phyloP scores from a whole-genome alignment of 1,140 invertebrate genomes.

The Philopotamus ludificatus region DNA sequence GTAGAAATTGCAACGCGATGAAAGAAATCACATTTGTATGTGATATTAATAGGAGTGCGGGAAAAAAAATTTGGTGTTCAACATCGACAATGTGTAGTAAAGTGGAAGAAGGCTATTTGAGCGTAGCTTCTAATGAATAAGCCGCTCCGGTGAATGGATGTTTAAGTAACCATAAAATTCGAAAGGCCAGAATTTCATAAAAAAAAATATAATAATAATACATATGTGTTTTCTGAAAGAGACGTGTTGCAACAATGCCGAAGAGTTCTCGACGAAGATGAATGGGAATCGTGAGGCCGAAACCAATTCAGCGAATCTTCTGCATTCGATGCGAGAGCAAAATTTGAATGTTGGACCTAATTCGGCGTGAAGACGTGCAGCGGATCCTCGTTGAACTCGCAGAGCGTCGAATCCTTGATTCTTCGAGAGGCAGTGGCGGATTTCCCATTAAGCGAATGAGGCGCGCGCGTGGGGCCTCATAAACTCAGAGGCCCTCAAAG shows the following conservation, averaged over 20 bases:
- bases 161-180: slow-evolving; percentile 33
- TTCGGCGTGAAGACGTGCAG: no score
- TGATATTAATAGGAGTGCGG: not conserved
- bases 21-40: slow-evolving; percentile 17
- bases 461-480: no score
- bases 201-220: no score
- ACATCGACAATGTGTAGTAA: slow-evolving; percentile 19
- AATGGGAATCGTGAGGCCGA: not conserved
- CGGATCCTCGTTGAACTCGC: no score
- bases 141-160: slow-evolving; percentile 18
- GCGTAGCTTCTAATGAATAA: slow-evolving; percentile 16
- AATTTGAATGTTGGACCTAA: no score
- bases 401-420: no score
- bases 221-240: no score
- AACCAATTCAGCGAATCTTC: not conserved
- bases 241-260: not conserved
- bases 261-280: not conserved
- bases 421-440: no score
- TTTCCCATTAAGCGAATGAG: no score
- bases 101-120: slow-evolving; percentile 8
- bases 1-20: slow-evolving; percentile 5
- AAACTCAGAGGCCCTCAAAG: no score
- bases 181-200: slow-evolving; percentile 20
- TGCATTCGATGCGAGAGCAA: no score
- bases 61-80: slow-evolving; percentile 17